phyloP scores from a whole-genome alignment of 2,113 vertebrate genomes.

The Megaceryle maxima region DNA sequence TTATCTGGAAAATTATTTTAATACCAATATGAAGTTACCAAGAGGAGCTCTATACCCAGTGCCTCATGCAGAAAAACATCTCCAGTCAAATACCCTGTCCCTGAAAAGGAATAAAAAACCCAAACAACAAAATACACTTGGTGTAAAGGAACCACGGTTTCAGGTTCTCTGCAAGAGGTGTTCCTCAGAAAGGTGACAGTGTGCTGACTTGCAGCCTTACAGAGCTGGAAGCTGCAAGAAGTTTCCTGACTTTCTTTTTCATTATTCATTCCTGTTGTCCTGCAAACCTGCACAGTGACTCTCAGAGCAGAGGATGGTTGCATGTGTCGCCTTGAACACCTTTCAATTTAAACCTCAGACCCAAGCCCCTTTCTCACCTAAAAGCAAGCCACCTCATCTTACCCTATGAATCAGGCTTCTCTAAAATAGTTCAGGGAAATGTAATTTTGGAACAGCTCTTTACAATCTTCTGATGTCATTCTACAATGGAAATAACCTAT shows the following conservation, averaged over 20 bases:
- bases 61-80: not conserved
- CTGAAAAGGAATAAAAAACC: not conserved
- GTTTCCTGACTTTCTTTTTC: not conserved
- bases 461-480: not conserved
- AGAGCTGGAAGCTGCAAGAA: not conserved
- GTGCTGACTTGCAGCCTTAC: not conserved
- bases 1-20: not conserved
- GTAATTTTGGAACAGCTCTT: not conserved
- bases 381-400: not conserved
- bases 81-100: not conserved
- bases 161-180: not conserved
- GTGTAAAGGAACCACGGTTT: not conserved
- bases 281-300: not conserved
- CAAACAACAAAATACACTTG: too few relatives aligned
- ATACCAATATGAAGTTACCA: not conserved
- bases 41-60: not conserved
- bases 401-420: not conserved
- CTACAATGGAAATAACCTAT: not conserved
- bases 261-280: not conserved
- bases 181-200: not conserved
- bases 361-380: not conserved
- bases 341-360: not conserved
- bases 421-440: not conserved
- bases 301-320: not conserved
- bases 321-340: not conserved